phyloP scores from a whole-genome alignment of 2,888 invertebrate species.

The Thecocarcelia acutangulata region DNA sequence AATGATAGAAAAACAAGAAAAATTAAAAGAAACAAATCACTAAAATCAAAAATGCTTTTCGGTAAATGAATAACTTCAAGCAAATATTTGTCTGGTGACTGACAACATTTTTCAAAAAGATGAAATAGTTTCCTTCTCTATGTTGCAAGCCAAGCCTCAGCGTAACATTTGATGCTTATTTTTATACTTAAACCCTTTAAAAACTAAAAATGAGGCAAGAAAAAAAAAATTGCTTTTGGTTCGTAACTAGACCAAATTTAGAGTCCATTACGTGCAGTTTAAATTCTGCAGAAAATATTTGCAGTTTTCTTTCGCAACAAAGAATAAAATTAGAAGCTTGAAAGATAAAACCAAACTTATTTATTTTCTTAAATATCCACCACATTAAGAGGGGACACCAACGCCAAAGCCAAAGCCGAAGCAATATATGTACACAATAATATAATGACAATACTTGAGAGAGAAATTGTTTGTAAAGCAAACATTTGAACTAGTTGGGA shows the following conservation, averaged over 20 bases:
- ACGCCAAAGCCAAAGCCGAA: not conserved
- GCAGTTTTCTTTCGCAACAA: not conserved
- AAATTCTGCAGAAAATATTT: not conserved
- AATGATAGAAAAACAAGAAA: no score
- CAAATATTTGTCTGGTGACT: no score
- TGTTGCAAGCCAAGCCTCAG: no score
- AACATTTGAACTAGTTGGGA: not conserved
- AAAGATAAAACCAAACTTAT: not conserved
- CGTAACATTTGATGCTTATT: no score
- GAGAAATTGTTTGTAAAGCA: conserved; percentile 25
- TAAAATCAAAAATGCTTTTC: no score
- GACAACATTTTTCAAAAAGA: no score
- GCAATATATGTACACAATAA: not conserved
- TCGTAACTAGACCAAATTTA: not conserved
- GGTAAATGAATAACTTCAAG: no score
- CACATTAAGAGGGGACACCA: not conserved
- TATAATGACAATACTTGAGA: conserved; percentile 5
- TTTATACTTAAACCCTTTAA: no score
- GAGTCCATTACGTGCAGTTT: not conserved
- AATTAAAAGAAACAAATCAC: no score
- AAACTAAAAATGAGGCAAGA: no score
- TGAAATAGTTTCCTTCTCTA: no score
- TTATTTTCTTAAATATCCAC: not conserved
- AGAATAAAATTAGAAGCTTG: not conserved
- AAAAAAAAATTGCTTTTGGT: not conserved